Evolutionary conservation across 2,797 vertebrate genomes (phyloP).

Genomic region (Vultur gryphus): DNA sequence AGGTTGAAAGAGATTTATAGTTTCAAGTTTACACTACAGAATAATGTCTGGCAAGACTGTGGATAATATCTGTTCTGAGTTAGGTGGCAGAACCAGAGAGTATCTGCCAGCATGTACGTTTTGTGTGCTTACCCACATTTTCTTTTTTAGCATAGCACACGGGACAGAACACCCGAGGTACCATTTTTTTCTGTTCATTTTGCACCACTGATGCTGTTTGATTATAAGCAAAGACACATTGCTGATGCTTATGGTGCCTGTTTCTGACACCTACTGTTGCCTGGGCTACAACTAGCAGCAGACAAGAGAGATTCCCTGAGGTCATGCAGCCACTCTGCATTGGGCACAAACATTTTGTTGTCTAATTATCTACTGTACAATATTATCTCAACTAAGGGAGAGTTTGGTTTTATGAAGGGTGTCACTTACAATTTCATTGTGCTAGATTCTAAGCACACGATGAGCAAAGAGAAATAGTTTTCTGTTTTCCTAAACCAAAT

Average conservation of each 20-base stretch:
- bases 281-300: not conserved
- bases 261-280: not conserved
- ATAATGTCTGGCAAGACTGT: not conserved
- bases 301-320: not conserved
- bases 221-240: accelerated
- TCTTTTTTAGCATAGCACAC: not conserved
- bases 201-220: not conserved
- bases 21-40: not conserved
- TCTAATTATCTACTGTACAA: not conserved
- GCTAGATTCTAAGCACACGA: not conserved
- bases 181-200: not conserved
- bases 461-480: not conserved
- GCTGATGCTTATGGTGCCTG: not conserved
- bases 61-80: not conserved
- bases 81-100: not conserved
- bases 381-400: not conserved
- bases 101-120: not conserved
- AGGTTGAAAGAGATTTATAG: not conserved
- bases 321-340: not conserved
- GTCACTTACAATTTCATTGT: not conserved
- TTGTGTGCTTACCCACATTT: not conserved
- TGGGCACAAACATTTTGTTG: not conserved
- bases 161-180: not conserved
- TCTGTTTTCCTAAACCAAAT: not conserved
- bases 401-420: not conserved